phyloP scores from a whole-genome alignment of 1,140 invertebrate genomes.

The Phymastichus coffea region DNA sequence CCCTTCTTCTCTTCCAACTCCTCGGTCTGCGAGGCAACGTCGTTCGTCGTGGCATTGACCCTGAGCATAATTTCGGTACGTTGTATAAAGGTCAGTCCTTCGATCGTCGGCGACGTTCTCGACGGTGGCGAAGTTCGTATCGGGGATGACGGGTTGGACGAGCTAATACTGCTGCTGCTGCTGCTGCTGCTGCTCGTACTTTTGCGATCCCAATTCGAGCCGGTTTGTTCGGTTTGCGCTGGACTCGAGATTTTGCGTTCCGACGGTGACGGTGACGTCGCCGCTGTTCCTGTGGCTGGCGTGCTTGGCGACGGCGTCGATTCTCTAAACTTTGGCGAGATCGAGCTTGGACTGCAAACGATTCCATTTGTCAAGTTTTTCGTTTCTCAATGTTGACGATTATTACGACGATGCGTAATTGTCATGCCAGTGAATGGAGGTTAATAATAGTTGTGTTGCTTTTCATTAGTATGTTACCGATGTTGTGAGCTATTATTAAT shows the following conservation, averaged over 20 bases:
- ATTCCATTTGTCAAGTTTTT: no score
- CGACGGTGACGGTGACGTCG: slow-evolving; percentile 22
- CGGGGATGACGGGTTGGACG: slow-evolving; percentile 14
- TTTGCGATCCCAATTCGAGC: slow-evolving; percentile 31
- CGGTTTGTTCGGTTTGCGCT: slow-evolving; percentile 46
- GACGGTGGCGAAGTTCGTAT: slow-evolving; percentile 36
- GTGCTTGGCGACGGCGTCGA: slow-evolving; percentile 23
- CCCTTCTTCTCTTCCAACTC: slow-evolving; percentile 26
- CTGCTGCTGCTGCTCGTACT: slow-evolving; percentile 22
- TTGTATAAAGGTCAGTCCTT: slow-evolving; percentile 59
- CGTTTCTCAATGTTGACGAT: no score
- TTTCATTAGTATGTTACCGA: no score
- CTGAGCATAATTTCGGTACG: slow-evolving; percentile 63
- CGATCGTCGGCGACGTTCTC: slow-evolving; percentile 55
- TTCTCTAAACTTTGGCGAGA: slow-evolving; percentile 3
- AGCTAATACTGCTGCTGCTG: slow-evolving; percentile 20
- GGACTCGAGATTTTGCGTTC: slow-evolving; percentile 49
- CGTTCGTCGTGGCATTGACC: slow-evolving; percentile 62
- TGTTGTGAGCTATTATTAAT: no score
- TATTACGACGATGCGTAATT: no score
- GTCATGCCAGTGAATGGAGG: no score
- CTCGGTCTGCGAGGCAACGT: slow-evolving; percentile 67
- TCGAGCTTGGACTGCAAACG: neutral
- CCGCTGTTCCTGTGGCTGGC: slow-evolving; percentile 22
- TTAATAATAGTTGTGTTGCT: no score